Percentiles rank a stretch among this genome's conserved stretches.
Conservation (phyloP, 2,888 invertebrate species). For the Zelleria hepariella region DNA sequence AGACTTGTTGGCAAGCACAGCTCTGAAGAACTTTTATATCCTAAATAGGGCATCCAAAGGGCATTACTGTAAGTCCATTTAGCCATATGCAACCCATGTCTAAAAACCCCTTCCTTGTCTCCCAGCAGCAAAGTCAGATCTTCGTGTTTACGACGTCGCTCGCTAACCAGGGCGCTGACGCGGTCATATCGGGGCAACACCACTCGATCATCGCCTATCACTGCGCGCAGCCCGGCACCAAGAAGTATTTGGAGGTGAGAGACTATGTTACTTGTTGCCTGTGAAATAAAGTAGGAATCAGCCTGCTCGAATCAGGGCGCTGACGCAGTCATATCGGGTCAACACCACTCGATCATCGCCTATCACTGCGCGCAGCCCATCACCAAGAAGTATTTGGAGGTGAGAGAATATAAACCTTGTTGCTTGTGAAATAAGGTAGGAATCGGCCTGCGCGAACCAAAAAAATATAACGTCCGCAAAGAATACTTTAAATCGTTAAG, state of each 20-base stretch:
- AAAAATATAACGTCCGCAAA: too few relatives aligned
- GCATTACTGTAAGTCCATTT: not conserved
- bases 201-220: constrained; percentile 95
- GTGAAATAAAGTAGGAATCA: too few relatives aligned
- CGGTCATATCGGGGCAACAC: constrained; percentile 90
- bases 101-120: constrained; percentile 25
- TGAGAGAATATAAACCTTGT: too few relatives aligned
- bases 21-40: too few relatives aligned
- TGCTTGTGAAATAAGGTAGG: too few relatives aligned
- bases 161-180: constrained; percentile 96
- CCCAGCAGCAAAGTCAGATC: constrained; percentile 98
- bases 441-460: too few relatives aligned
- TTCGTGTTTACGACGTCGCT: constrained; percentile 96
- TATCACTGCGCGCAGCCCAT: constrained; percentile 96
- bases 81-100: too few relatives aligned
- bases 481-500: too few relatives aligned
- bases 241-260: constrained; percentile 90
- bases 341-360: constrained; percentile 92
- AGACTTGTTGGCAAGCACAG: too few relatives aligned
- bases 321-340: constrained; percentile 90
- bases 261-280: not conserved
- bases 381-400: constrained; percentile 95
- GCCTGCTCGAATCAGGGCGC: constrained; percentile 91
- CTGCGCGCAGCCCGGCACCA: constrained; percentile 95
- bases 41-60: not conserved